phyloP scores from a whole-genome alignment of 1,140 invertebrate species.

The Ceratosolen solmsi region DNA sequence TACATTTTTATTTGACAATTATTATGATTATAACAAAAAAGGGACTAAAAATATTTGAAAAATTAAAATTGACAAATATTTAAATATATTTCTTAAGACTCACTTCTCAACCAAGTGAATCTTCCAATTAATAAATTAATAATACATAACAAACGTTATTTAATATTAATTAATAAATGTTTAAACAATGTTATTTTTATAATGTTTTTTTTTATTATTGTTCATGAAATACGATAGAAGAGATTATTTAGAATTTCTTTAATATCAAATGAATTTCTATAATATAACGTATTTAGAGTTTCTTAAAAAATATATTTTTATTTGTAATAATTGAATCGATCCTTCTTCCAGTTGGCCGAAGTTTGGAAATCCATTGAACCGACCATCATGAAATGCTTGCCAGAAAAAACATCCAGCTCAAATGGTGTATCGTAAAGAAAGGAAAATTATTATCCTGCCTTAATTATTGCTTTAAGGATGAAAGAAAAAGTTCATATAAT shows the following conservation, averaged over 20 bases:
- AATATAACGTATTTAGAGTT: background rate
- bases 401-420: conserved; percentile 68
- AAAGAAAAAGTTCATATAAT: background rate
- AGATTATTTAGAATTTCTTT: no score
- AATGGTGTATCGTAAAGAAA: conserved; percentile 67
- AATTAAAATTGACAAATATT: no score
- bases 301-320: background rate
- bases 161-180: no score
- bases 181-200: no score
- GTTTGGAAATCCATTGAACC: conserved; percentile 76
- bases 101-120: no score
- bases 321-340: background rate
- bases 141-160: no score
- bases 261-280: no score
- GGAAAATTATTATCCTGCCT: background rate
- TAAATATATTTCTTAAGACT: background rate
- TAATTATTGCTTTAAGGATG: conserved; percentile 9
- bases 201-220: no score
- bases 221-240: no score
- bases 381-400: conserved; percentile 75
- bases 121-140: no score
- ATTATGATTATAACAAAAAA: background rate
- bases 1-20: background rate
- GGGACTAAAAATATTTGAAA: no score
- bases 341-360: conserved; percentile 72